Base-by-base conservation (phyloP, 1,140 invertebrate species). In the Drosophila kanapiae region DNA sequence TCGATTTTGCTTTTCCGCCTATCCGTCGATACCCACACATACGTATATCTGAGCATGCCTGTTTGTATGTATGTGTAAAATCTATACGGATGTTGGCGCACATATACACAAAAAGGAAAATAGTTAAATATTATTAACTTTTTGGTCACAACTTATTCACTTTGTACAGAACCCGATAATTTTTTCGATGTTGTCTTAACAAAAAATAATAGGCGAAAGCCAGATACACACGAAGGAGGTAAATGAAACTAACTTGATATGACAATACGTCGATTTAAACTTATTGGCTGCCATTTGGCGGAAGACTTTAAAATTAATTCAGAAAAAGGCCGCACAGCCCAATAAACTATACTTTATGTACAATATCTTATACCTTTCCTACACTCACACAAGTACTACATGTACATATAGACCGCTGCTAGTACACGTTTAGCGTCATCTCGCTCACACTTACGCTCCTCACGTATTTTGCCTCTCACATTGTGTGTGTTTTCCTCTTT, bases 401-500 rank as follows among this genome's bases (percentile, higher is more conserved):
- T 27, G 37, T 38, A 56, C 85, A 78, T 78, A 77, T 88, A 70
- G 71, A 84, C 84, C 80, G 85, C 86, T 78, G 84, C 58, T 78
- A 74, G 63, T 83, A 80, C 64, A 87, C 84, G 71, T 87, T 87
- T 82, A 79, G 49, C 72, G 85, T 54, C 67, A 79, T 88, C 85
- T 79, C 85, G 75, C 78, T 88, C 58, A 18, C 78, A 76, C 85
- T 75, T 60, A 79, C 54, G 78, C 49, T 70, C 48, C 29, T 29
- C 49, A 67, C 75, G 53, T 74, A 90, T 90, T 80, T 71, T 90
- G 81, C 80, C 68, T 87, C 68, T 88, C 81, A 78, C 60, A 80
- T 79, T 83, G 74, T 90, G 70, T 84, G 78, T 88, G 74, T 90
- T 90, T 90, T 75, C 82, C 67, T 81, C 75, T 88, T 88, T 78